Evolutionary conservation across 2,888 invertebrate genomes (phyloP), one percentile per base, ranked within the genome.

Genomic region (Hofmannophila pseudospretella): DNA sequence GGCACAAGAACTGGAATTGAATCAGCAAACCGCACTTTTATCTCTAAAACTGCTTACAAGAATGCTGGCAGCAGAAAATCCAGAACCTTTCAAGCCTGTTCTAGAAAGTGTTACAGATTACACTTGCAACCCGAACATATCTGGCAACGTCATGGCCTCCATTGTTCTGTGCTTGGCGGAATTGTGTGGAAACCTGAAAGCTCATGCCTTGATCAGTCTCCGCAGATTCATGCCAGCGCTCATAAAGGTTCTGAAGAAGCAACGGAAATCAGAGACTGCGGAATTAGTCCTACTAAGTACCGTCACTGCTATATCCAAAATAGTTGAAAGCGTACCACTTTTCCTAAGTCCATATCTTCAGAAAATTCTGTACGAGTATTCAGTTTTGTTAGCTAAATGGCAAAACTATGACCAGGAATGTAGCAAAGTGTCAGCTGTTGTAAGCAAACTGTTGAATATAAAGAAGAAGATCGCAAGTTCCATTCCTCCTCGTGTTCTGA

Each of bases 271-370:
- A 4, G 88, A 89, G 41, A 84, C 86, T 0, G 90, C 92, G 0
- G 90, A 91, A 51, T 54, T 91, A 11, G 76, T 91, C 0, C 70
- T 93, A n/a, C 67, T 93, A 10, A 94, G 95, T 65, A 90, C 93
- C 4, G 89, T 96, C 1, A 94, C 94, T 2, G 92, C 94, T 0
- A 78, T 96, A 20, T 91, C 93, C 41, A 96, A 95, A 72, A 90
- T 97, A 26, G 90, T 96, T 3, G 94, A 95, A 61, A 92, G 93
- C 14, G 69, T 97, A 27, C 92, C 95, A 0, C 84, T 93, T 25
- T 98, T 97, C 67, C 69, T 98, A 45, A 96, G 95, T 43, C 94
- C 96, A 0, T 96, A 96, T 72, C 78, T 97, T 20, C 90, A 91
- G 47, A 91, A 93, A 51, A 85, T 95, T 20, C 64, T 95, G 1